Evolutionary conservation across 2,888 invertebrate species (phyloP).

Genomic region (Deilephila elpenor): DNA sequence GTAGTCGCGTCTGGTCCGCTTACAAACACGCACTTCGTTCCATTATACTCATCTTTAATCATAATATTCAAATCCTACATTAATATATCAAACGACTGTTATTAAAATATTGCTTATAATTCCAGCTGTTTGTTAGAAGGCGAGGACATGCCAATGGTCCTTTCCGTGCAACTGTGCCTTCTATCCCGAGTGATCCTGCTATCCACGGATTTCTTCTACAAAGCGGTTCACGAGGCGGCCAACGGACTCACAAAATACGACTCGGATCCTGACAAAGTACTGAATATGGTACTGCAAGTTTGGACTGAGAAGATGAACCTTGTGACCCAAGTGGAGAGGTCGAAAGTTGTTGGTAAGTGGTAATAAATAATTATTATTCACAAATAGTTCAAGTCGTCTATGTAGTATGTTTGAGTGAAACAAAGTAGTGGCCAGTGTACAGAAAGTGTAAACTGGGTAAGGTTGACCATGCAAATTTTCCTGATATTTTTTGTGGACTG

Average conservation of each 20-base stretch:
- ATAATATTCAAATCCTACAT: too few relatives aligned
- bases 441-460: too few relatives aligned
- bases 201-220: slow-evolving; percentile 87
- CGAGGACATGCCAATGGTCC: slow-evolving; percentile 89
- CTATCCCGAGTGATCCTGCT: slow-evolving; percentile 90
- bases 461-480: too few relatives aligned
- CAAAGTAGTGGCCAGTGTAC: too few relatives aligned
- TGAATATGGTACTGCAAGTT: slow-evolving; percentile 89
- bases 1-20: too few relatives aligned
- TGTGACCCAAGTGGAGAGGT: slow-evolving; percentile 91
- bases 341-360: slow-evolving; percentile 90
- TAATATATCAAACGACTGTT: not conserved
- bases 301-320: slow-evolving; percentile 93
- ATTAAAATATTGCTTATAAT: slow-evolving; percentile 21
- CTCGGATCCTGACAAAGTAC: slow-evolving; percentile 86
- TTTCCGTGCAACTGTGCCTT: slow-evolving; percentile 91
- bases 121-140: slow-evolving; percentile 87
- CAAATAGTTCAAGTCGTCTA: not conserved
- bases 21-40: too few relatives aligned
- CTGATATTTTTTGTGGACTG: too few relatives aligned
- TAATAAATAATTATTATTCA: not conserved
- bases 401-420: too few relatives aligned
- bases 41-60: too few relatives aligned
- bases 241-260: slow-evolving; percentile 70
- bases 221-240: slow-evolving; percentile 80